Percentiles rank a stretch among this genome's conserved stretches.
Conservation (phyloP, 2,113 vertebrate species). For the Myotis lucifugus region DNA sequence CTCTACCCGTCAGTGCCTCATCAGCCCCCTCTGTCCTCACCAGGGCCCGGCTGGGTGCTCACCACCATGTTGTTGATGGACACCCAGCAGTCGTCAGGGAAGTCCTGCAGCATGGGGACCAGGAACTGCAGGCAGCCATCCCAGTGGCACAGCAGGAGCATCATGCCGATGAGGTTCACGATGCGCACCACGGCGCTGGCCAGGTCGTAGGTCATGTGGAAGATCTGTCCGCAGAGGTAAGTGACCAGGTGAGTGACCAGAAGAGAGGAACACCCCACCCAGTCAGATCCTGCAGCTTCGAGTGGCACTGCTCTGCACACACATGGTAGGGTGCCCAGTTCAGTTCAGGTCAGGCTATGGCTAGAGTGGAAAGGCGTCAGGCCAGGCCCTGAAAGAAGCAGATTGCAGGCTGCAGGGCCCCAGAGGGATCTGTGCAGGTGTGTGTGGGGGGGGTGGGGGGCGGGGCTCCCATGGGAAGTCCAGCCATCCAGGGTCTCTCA, state of each 20-base stretch:
- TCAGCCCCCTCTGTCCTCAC: accelerated
- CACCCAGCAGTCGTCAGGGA: slow-evolving; percentile 97
- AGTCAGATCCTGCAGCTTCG: background rate
- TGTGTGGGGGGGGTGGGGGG: background rate
- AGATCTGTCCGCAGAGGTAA: slow-evolving; percentile 89
- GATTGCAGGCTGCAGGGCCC: background rate
- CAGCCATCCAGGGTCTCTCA: background rate
- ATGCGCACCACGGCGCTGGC: slow-evolving; percentile 97
- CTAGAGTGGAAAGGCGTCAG: too few relatives aligned
- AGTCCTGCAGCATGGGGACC: slow-evolving; percentile 99
- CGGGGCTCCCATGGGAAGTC: background rate
- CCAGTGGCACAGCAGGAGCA: slow-evolving; percentile 98
- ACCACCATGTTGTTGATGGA: slow-evolving; percentile 99
- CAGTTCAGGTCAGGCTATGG: accelerated
- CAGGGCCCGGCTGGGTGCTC: slow-evolving; percentile 68
- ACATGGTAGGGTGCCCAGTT: accelerated
- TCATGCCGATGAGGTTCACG: slow-evolving; percentile 98
- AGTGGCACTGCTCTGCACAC: accelerated
- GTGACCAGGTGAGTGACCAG: background rate
- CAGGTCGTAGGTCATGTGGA: slow-evolving; percentile 99
- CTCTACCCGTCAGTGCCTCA: background rate
- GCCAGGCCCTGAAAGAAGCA: background rate
- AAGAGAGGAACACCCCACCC: accelerated
- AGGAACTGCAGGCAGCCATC: slow-evolving; percentile 99
- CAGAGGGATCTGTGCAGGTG: background rate